phyloP scores from a whole-genome alignment of 2,888 invertebrate genomes.

The Dicyrtoma fusca region DNA sequence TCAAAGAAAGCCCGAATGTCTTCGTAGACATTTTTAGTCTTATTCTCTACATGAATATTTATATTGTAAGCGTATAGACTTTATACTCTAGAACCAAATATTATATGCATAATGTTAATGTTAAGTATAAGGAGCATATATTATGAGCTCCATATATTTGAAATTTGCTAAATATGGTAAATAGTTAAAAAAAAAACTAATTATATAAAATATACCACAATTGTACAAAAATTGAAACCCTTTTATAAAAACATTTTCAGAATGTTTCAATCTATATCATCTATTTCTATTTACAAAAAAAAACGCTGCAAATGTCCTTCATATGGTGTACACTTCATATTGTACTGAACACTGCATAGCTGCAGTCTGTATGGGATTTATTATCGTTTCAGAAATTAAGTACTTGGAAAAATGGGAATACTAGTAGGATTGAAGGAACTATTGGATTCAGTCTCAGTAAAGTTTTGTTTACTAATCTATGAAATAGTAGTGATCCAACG shows the following conservation, averaged over 20 bases:
- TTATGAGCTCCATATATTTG: neutral
- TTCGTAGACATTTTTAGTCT: conserved; percentile 2
- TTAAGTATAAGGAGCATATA: neutral
- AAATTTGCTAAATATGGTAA: neutral
- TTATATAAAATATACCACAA: neutral
- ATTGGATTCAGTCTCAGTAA: too few relatives aligned
- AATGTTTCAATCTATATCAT: neutral
- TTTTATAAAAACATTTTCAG: conserved; percentile 2
- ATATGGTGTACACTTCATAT: too few relatives aligned
- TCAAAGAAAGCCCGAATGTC: conserved; percentile 5
- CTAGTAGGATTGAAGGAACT: too few relatives aligned
- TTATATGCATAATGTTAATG: conserved; percentile 9
- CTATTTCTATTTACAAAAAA: too few relatives aligned
- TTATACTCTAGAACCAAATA: conserved; percentile 20
- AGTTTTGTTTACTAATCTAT: too few relatives aligned
- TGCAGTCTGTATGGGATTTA: too few relatives aligned
- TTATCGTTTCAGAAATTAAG: too few relatives aligned
- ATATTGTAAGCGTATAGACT: conserved; percentile 5
- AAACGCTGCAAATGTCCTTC: too few relatives aligned
- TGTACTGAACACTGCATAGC: too few relatives aligned
- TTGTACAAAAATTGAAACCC: conserved; percentile 13
- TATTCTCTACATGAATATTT: neutral
- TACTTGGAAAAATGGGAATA: too few relatives aligned
- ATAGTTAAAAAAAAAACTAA: neutral
- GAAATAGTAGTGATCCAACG: too few relatives aligned